Conservation (phyloP, 2,797 vertebrate genomes). For the Nothura maculosa region DNA sequence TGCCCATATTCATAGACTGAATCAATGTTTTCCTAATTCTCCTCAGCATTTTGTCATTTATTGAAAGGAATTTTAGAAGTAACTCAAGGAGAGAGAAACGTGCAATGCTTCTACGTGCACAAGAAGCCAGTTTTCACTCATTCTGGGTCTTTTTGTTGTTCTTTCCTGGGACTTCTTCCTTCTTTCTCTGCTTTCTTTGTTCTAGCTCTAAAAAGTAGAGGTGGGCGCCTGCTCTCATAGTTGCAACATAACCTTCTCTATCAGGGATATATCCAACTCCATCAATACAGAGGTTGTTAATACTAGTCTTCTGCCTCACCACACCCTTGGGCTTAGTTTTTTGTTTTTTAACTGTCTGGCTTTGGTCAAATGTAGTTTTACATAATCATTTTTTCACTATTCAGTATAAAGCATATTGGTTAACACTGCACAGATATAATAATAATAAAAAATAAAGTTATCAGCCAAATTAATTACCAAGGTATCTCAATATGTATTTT, state of each 20-base stretch:
- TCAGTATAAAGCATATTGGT: neutral
- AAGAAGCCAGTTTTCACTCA: neutral
- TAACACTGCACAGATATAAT: neutral
- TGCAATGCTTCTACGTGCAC: neutral
- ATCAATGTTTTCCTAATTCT: neutral
- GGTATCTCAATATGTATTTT: neutral
- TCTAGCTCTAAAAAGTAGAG: neutral
- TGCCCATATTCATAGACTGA: neutral
- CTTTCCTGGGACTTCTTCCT: neutral
- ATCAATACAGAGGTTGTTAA: neutral
- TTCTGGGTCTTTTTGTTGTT: neutral
- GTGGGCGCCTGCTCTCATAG: neutral
- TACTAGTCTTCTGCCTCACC: neutral
- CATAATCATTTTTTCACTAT: neutral
- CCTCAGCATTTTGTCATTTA: neutral
- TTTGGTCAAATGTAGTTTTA: neutral
- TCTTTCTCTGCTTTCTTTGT: neutral
- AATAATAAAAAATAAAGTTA: neutral
- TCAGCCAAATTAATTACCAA: neutral
- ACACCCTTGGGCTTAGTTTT: neutral
- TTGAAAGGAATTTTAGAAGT: neutral
- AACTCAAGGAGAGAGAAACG: neutral
- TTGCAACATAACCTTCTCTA: neutral
- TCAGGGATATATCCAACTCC: neutral
- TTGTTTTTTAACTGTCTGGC: neutral